Evolutionary conservation across 2,113 vertebrate species (phyloP), one percentile per base, ranked within the genome.

Genomic region (Menidia beryllina): DNA sequence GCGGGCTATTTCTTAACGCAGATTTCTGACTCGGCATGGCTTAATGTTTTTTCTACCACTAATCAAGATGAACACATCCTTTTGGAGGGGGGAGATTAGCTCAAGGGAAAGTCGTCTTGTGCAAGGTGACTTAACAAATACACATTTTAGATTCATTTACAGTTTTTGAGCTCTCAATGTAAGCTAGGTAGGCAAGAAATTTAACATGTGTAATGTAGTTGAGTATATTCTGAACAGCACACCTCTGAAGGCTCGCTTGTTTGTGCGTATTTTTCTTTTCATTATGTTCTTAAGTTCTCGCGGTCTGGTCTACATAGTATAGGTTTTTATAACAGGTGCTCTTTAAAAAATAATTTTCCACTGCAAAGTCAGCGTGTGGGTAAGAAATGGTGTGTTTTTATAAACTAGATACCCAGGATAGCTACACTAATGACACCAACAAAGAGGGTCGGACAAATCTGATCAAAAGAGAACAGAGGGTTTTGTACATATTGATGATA

Each of bases 1-100:
- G 69, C 57, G 1, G 64, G 75, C 73, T 81, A 58, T 91, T 93
- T 88, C 79, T 91, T 89, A 83, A 81, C 75, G 69, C 69, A 68
- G 73, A 87, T 82, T 73, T 53, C 83, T 43, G 70, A 66, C 65
- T 64, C 68, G 54, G 38, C 39, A 30, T 52, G 77, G 76, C 63
- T 79, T 86, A 62, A 77, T 64, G 64, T 84, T 72, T 82, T n/a
- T 79, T 36, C 64, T 47, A 23, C 68, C n/a, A 7, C 75, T 91
- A 89, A 86, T 82, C 63, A 17, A 47, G 65, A 52, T 82, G 79
- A 86, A 82, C 80, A 66, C 38, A 19, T 81, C 27, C 69, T 75
- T 85, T 77, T 4, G 34, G 21, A 19, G 17, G 24, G n/a, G 24
- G 23, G 34, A 47, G 34, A 57, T 57, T 66, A 71, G 86, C 88